Evolutionary conservation across 2,797 vertebrate genomes (phyloP), one percentile per base, ranked within the genome.

Genomic region (Myripristis murdjan): DNA sequence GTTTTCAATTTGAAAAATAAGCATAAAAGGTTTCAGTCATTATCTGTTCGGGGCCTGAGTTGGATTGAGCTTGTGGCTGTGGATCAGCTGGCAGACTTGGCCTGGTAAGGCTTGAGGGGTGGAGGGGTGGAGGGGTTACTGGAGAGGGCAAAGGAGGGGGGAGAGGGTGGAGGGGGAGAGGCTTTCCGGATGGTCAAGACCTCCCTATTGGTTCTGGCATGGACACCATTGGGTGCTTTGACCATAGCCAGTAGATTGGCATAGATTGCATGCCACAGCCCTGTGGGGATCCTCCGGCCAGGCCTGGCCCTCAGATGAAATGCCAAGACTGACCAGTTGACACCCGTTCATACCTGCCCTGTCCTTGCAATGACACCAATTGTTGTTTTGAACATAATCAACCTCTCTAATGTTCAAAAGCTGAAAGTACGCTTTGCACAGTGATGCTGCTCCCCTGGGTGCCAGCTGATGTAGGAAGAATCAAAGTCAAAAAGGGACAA

Each of bases 1-100:
- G 74, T 90, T 88, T 93, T 92, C 83, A 91, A 85, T 91, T 91
- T 87, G 82, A 82, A 87, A 89, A 88, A 86, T 85, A 89, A 90
- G 78, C 75, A 81, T 90, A 91, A 92, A 89, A 89, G 86, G 88
- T 88, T 93, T 92, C 89, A 82, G 85, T 89, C 82, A 56, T 92
- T 89, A 90, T 93, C 88, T 81, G 85, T 78, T 84, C 77, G 73
- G 74, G 75, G 60, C 78, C 73, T 75, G 82, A 75, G 89, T 89
- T 84, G 72, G 77, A 82, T 87, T 91, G 79, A 85, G 79, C 84
- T 75, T 60, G 62, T 87, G 78, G 84, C 86, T 73, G 64, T 76
- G 64, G 69, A 77, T 87, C 83, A 86, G 73, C 77, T 89, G 86
- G 84, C 88, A 89, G 65, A 74, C 75, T 60, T 72, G 53, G 73